phyloP scores from a whole-genome alignment of 2,113 vertebrate species.

The Tachysurus vachellii region DNA sequence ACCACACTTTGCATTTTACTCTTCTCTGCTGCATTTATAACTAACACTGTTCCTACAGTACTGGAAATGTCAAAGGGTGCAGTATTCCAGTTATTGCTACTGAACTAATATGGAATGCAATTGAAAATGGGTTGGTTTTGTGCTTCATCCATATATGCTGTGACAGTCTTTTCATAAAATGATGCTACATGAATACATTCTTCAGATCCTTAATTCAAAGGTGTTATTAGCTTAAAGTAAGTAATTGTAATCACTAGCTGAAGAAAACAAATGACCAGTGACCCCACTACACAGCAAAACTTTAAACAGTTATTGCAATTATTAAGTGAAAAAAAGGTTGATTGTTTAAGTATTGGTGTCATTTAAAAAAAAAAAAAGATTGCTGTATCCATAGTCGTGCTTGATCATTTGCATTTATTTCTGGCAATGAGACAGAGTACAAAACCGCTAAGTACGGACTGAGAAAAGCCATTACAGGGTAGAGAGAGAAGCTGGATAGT shows the following conservation, averaged over 20 bases:
- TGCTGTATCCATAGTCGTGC: neutral
- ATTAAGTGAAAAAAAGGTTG: neutral
- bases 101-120: neutral
- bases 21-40: conserved; percentile 44
- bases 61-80: neutral
- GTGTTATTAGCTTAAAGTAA: neutral
- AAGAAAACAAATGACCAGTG: neutral
- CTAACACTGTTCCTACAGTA: conserved; percentile 13
- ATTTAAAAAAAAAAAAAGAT: neutral
- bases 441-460: too few relatives aligned
- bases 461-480: too few relatives aligned
- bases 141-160: neutral
- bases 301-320: neutral
- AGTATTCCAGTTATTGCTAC: neutral
- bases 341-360: neutral
- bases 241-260: neutral
- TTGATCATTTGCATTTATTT: too few relatives aligned
- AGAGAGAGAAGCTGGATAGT: too few relatives aligned
- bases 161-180: neutral
- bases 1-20: neutral
- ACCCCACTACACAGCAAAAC: neutral
- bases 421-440: too few relatives aligned
- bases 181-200: neutral
- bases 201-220: neutral
- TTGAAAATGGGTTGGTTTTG: neutral